These are phyloP conservation scores for Australoheros scitulus DNA, from an alignment of 2,113 vertebrate genomes.

Conservation along the genomic window DNA sequence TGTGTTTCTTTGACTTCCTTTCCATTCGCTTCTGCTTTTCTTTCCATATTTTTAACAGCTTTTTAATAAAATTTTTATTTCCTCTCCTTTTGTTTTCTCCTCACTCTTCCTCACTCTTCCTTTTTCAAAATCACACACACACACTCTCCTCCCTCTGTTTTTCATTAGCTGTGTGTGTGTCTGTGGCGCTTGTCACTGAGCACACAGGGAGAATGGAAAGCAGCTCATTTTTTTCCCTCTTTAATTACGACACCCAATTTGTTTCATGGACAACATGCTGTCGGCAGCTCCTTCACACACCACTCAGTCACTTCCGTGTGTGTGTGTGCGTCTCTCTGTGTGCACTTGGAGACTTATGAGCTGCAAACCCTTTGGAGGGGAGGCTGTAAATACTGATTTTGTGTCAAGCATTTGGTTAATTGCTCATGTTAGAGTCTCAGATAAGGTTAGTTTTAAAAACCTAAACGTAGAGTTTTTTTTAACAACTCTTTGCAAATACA, in stretches of 20 bases:
- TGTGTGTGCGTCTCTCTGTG: neutral
- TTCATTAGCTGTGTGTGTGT: slow-evolving; percentile 31
- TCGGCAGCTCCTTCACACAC: slow-evolving; percentile 27
- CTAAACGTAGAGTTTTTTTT: neutral
- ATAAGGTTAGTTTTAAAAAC: neutral
- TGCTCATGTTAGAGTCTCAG: neutral
- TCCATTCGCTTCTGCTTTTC: slow-evolving; percentile 23
- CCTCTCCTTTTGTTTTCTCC: neutral
- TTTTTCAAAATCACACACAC: neutral
- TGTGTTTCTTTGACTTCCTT: slow-evolving; percentile 23
- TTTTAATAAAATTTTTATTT: slow-evolving; percentile 6
- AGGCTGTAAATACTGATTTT: neutral
- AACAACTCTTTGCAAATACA: neutral
- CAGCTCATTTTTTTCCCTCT: slow-evolving; percentile 33
- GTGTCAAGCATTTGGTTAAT: neutral
- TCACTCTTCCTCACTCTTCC: neutral
- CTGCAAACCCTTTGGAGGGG: too few relatives aligned
- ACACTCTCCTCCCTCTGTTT: slow-evolving; percentile 16
- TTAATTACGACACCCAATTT: slow-evolving; percentile 62
- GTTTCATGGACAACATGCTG: slow-evolving; percentile 53
- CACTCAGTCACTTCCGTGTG: slow-evolving; percentile 31
- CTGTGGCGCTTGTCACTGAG: slow-evolving; percentile 4
- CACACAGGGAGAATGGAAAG: slow-evolving; percentile 31
- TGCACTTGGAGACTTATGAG: neutral
- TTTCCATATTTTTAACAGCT: slow-evolving; percentile 19